These are phyloP conservation scores for Hetaerina titia DNA, from an alignment of 2,888 invertebrate genomes.

Conservation along the genomic window DNA sequence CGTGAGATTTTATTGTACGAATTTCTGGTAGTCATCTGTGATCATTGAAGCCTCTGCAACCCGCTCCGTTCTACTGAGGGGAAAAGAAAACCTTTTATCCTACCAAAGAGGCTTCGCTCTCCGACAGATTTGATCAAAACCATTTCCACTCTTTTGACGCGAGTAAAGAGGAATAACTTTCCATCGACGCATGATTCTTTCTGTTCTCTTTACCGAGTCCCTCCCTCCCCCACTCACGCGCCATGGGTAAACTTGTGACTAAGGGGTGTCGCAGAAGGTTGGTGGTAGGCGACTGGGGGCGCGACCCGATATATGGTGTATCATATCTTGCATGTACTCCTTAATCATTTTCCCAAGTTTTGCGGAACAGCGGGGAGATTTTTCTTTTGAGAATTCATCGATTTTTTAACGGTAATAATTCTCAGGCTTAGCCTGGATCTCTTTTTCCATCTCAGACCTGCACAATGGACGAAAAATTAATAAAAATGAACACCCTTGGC, in stretches of 20 bases:
- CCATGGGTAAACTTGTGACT: background rate
- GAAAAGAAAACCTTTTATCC: background rate
- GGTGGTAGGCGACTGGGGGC: background rate
- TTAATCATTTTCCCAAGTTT: background rate
- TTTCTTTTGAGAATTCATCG: background rate
- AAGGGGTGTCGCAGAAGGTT: background rate
- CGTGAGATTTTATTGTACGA: background rate
- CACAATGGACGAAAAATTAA: no score
- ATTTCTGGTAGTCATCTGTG: background rate
- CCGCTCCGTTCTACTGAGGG: background rate
- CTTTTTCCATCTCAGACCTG: background rate
- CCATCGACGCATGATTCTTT: background rate
- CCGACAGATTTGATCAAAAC: constrained; percentile 18
- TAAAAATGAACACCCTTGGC: no score
- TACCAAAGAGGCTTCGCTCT: background rate
- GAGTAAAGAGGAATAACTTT: background rate
- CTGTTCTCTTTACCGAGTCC: background rate
- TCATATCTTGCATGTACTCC: background rate
- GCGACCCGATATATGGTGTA: background rate
- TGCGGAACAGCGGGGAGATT: background rate
- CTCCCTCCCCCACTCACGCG: background rate
- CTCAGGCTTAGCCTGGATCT: background rate
- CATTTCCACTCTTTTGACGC: constrained; percentile 32
- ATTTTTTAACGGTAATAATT: background rate
- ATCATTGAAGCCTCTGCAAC: background rate